Percentiles rank a stretch among this genome's conserved stretches.
phyloP scores from a whole-genome alignment of 2,797 vertebrate species.

The Poecile montanus region DNA sequence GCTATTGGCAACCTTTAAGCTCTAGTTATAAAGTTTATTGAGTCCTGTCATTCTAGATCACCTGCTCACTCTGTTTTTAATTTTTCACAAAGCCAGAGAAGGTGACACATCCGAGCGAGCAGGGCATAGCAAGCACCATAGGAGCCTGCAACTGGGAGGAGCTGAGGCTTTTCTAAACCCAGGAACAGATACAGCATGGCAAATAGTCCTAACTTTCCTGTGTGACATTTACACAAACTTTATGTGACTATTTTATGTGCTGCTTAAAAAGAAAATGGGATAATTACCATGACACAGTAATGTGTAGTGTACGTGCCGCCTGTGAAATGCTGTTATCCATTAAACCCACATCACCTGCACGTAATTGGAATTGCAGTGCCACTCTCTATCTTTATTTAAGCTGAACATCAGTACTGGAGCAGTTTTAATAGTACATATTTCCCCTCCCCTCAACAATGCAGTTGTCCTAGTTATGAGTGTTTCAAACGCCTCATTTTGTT shows the following conservation, averaged over 20 bases:
- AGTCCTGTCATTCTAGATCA: background rate
- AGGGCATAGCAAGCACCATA: fast-evolving
- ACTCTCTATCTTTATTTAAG: background rate
- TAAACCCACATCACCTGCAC: background rate
- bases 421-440: background rate
- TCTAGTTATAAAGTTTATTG: background rate
- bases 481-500: fast-evolving
- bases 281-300: background rate
- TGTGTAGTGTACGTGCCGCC: fast-evolving
- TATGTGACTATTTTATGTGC: slow-evolving; percentile 36
- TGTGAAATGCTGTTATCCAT: slow-evolving; percentile 11
- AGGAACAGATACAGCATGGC: background rate
- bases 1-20: background rate
- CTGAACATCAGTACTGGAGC: background rate
- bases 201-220: background rate
- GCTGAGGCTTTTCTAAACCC: background rate
- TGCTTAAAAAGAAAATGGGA: slow-evolving; percentile 51
- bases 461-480: background rate
- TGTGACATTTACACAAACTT: background rate
- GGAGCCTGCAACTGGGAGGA: background rate
- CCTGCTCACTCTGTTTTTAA: background rate
- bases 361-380: background rate
- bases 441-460: background rate
- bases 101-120: fast-evolving
- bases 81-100: background rate